A percentile compares a stretch with the other conserved stretches of the same genome.
Evolutionary conservation across 2,888 invertebrate genomes (phyloP).

Genomic region (Xiphydria camelus): DNA sequence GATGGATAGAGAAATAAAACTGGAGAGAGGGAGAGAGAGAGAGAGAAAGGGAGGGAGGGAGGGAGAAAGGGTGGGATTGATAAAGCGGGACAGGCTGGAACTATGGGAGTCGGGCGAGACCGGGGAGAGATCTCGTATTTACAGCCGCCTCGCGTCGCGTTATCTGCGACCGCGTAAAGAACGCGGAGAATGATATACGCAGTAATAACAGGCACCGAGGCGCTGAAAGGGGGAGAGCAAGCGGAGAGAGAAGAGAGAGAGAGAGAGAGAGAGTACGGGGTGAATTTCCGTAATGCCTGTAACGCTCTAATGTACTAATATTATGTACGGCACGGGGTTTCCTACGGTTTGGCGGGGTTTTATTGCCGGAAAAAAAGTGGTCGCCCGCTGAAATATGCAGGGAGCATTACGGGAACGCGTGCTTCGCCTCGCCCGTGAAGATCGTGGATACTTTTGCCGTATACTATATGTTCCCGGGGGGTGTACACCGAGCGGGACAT

Average conservation of each 20-base stretch:
- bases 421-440: too few relatives aligned
- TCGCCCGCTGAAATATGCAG: slow-evolving; percentile 32
- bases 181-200: slow-evolving; percentile 50
- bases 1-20: neutral
- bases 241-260: slow-evolving; percentile 28
- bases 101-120: too few relatives aligned
- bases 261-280: slow-evolving; percentile 26
- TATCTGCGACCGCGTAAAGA: slow-evolving; percentile 35
- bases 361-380: slow-evolving; percentile 40
- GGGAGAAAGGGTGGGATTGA: too few relatives aligned
- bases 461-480: too few relatives aligned
- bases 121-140: slow-evolving; percentile 47
- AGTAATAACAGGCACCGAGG: slow-evolving; percentile 48
- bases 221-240: slow-evolving; percentile 24
- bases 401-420: neutral
- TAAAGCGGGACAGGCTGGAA: too few relatives aligned
- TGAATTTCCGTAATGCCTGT: slow-evolving; percentile 50
- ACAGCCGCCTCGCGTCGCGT: slow-evolving; percentile 35
- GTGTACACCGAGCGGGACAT: too few relatives aligned
- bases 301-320: slow-evolving; percentile 34
- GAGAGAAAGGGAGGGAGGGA: too few relatives aligned
- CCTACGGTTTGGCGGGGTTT: slow-evolving; percentile 35
- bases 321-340: slow-evolving; percentile 29
- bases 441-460: too few relatives aligned
- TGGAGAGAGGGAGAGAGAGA: slow-evolving; percentile 18